Evolutionary conservation across 2,113 vertebrate genomes (phyloP), one percentile per base, ranked within the genome.

Genomic region (Lamprotornis superbus): DNA sequence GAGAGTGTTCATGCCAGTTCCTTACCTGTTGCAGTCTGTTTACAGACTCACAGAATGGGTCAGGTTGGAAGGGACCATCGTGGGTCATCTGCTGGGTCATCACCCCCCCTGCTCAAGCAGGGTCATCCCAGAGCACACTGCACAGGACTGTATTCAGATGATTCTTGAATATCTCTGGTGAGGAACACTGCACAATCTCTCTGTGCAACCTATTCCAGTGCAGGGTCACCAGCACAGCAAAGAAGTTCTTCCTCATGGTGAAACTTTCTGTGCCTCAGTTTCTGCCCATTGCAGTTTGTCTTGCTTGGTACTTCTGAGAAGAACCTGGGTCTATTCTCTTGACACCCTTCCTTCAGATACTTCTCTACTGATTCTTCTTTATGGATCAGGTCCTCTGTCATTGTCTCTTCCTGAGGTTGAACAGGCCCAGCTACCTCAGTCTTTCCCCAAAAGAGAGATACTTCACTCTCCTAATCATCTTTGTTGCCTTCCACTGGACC

Each of bases 131-230:
- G 17, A 56, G 21, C 31, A 80, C 14, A 15, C 6, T 2, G 21
- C 49, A 35, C 14, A 42, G 57, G 15, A 42, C 11, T 64, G 12
- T 10, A 4, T 57, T 21, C 7, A 65, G 42, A 23, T 0, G 0
- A 22, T 65, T 89, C 37, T 42, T 65, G 18, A 50, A 11, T 57
- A 50, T 22, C 11, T 64, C 10, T 5, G 2, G 18, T 28, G 18
- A 44, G 15, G 3, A 31, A 80, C 8, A 50, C 27, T 37, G 35
- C 31, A 73, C 27, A 50, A 7, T 1, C 11, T 64, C 22, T 57
- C 37, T 44, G 37, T 27, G 10, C 2, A 50, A 2, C 5, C 35
- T 37, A 12, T 9, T 44, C 27, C 12, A 50, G 44, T 11, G 9
- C 5, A 20, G 11, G 17, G 18, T 37, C 15, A 57, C 18, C 2